Percentiles rank a stretch among this genome's conserved stretches.
phyloP scores from a whole-genome alignment of 2,797 vertebrate genomes.

The Poecilia wingei region DNA sequence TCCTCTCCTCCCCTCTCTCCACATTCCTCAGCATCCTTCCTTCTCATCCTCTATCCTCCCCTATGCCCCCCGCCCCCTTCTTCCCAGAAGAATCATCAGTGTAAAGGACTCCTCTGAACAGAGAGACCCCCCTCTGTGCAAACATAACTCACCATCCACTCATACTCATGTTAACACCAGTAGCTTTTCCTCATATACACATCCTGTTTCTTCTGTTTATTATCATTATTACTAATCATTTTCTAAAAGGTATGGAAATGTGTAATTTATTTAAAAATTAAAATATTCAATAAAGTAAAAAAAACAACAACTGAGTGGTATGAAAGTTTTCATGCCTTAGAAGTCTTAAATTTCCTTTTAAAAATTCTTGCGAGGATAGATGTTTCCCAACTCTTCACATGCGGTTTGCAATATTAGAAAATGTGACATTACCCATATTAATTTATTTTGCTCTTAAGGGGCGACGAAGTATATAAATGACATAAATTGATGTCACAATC shows the following conservation, averaged over 20 bases:
- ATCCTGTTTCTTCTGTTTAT: neutral
- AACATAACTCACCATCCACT: conserved; percentile 38
- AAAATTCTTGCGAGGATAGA: conserved; percentile 8
- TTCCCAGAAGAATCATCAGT: conserved; percentile 64
- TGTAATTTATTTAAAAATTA: neutral
- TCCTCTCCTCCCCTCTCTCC: conserved; percentile 63
- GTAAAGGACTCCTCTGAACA: conserved; percentile 55
- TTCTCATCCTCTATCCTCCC: conserved; percentile 45
- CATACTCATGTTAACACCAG: conserved; percentile 66
- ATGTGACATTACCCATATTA: neutral
- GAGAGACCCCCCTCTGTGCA: conserved; percentile 37
- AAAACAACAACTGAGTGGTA: conserved; percentile 13
- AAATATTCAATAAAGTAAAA: neutral
- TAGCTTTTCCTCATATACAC: conserved; percentile 35
- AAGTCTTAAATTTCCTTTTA: conserved; percentile 36
- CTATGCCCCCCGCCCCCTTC: conserved; percentile 53
- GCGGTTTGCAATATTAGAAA: neutral
- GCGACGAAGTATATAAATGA: neutral
- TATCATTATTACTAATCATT: neutral
- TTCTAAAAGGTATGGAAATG: neutral
- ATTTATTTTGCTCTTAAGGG: neutral
- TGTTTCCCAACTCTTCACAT: conserved; percentile 10
- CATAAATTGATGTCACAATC: neutral
- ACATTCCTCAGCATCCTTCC: conserved; percentile 48
- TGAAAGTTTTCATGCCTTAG: conserved; percentile 35